Evolutionary conservation across 1,140 invertebrate species (phyloP).

Genomic region (Mizuhopecten yessoensis): DNA sequence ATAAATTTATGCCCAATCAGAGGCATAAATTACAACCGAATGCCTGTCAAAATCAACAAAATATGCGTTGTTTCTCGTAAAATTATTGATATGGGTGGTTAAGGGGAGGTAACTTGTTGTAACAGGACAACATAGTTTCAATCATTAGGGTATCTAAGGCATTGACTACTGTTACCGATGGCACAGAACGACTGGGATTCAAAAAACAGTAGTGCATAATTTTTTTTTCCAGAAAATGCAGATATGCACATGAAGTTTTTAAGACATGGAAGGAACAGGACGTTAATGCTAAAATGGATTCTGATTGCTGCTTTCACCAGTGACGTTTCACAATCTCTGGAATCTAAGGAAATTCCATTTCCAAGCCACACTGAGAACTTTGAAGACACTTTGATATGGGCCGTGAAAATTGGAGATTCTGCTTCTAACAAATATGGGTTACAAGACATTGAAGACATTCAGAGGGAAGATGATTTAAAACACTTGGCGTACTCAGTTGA

Average conservation of each 20-base stretch:
- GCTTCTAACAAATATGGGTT: neutral
- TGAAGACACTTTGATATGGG: conserved; percentile 64
- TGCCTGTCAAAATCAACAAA: too few species aligned
- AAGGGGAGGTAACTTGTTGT: too few species aligned
- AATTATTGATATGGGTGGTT: too few species aligned
- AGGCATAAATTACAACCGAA: too few species aligned
- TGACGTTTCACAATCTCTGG: neutral
- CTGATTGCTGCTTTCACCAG: neutral
- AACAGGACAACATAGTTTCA: too few species aligned
- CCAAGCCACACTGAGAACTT: conserved; percentile 54
- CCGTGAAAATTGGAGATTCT: conserved; percentile 51
- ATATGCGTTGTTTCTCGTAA: too few species aligned
- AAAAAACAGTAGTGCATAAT: too few species aligned
- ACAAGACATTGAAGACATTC: conserved; percentile 60
- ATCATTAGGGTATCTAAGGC: too few species aligned
- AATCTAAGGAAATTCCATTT: conserved; percentile 52
- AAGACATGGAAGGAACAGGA: neutral
- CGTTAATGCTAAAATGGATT: neutral
- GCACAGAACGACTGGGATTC: too few species aligned
- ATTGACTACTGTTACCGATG: too few species aligned
- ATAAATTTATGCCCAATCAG: too few species aligned
- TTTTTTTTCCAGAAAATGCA: conserved; percentile 7
- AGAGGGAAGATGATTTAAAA: conserved; percentile 60
- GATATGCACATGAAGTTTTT: neutral
- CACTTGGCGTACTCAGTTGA: conserved; percentile 63